Conservation (phyloP, 2,797 vertebrate species). For the Euthynnus affinis region DNA sequence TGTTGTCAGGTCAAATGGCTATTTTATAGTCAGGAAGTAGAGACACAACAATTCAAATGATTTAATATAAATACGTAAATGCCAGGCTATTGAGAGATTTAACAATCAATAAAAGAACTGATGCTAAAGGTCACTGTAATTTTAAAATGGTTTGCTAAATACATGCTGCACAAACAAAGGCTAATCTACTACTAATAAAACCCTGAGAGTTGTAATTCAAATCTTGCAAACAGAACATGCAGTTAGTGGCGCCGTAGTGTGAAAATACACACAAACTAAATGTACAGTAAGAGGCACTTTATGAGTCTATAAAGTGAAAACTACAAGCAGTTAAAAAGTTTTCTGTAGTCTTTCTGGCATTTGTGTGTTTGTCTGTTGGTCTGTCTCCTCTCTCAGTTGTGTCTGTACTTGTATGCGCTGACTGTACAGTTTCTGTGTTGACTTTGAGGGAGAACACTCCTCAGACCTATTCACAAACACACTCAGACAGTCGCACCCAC, state of each 20-base stretch:
- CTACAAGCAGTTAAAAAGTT: neutral
- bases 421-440: neutral
- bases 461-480: constrained; percentile 5
- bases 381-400: neutral
- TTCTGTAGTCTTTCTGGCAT: neutral
- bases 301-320: neutral
- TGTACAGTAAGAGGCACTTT: neutral
- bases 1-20: neutral
- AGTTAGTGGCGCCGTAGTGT: neutral
- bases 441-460: neutral
- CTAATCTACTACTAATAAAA: neutral
- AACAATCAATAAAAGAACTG: neutral
- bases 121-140: neutral
- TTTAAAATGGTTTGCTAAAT: neutral
- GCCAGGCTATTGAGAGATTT: neutral
- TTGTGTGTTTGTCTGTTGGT: neutral
- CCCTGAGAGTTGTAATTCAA: neutral
- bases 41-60: neutral
- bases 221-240: too few species aligned
- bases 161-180: neutral
- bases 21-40: neutral
- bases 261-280: neutral
- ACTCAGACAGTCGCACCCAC: constrained; percentile 40
- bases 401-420: neutral
- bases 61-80: neutral